These are phyloP conservation scores for Lordiphosa clarofinis DNA, from an alignment of 1,140 invertebrate species.

Conservation along the genomic window DNA sequence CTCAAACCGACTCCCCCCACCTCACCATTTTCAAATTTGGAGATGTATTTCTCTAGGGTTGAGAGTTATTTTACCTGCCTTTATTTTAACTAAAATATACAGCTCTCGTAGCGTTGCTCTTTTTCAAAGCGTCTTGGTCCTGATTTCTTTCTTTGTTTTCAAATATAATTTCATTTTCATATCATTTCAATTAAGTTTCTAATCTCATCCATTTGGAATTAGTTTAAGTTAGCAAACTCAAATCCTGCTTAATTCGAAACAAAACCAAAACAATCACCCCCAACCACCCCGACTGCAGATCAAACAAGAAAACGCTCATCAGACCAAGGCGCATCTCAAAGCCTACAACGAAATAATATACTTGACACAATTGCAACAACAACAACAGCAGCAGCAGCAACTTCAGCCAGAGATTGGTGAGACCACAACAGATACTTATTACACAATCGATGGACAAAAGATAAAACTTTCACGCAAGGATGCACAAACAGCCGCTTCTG, in stretches of 20 bases:
- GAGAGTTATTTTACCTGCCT: too few relatives aligned
- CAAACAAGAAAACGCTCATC: slow-evolving; percentile 72
- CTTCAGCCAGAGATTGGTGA: slow-evolving; percentile 51
- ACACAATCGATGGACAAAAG: slow-evolving; percentile 62
- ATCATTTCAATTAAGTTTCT: too few relatives aligned
- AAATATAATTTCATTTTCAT: too few relatives aligned
- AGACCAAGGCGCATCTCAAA: slow-evolving; percentile 68
- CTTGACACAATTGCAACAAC: slow-evolving; percentile 74
- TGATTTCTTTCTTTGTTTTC: too few relatives aligned
- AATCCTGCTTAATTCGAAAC: slow-evolving; percentile 23
- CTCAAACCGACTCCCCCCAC: too few relatives aligned
- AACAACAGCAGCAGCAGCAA: slow-evolving; percentile 50
- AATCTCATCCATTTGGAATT: too few relatives aligned
- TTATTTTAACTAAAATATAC: too few relatives aligned
- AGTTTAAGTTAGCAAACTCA: background rate
- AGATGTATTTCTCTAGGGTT: too few relatives aligned
- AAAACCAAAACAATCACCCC: slow-evolving; percentile 56
- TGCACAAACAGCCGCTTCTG: slow-evolving; percentile 38
- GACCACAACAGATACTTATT: slow-evolving; percentile 52
- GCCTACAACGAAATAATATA: slow-evolving; percentile 76
- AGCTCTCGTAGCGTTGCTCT: too few relatives aligned
- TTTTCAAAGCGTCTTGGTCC: too few relatives aligned
- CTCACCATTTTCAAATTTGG: too few relatives aligned
- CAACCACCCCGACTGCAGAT: slow-evolving; percentile 59
- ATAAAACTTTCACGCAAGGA: slow-evolving; percentile 63